A percentile compares a stretch with the other conserved stretches of the same genome.
These are phyloP conservation scores for Rhabdomys pumilio DNA, from an alignment of 2,797 vertebrate genomes.

Conservation along the genomic window DNA sequence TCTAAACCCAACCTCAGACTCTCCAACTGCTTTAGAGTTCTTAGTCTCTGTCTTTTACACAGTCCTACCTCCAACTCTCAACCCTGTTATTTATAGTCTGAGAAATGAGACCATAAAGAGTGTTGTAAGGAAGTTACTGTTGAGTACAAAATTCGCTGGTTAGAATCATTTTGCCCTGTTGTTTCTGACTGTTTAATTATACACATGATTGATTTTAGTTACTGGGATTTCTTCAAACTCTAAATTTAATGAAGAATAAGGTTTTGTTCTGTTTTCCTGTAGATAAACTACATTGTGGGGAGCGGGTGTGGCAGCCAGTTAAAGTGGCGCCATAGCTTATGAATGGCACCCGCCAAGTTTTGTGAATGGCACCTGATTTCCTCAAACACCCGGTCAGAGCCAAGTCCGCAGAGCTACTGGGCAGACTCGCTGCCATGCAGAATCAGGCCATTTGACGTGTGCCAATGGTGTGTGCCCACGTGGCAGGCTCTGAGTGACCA, in stretches of 20 bases:
- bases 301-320: too few species aligned
- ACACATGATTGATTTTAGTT: too few species aligned
- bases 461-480: too few species aligned
- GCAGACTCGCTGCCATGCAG: too few species aligned
- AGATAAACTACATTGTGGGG: background rate
- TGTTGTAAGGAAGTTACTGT: background rate
- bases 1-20: constrained; percentile 49
- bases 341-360: too few species aligned
- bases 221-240: background rate
- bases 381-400: too few species aligned
- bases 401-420: too few species aligned
- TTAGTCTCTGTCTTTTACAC: constrained; percentile 23
- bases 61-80: constrained; percentile 5
- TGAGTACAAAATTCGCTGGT: background rate
- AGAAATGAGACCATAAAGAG: background rate
- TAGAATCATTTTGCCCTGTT: background rate
- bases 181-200: background rate
- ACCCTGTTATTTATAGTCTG: constrained; percentile 60
- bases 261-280: background rate
- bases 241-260: background rate
- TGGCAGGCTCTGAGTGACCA: too few species aligned
- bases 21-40: background rate
- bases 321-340: too few species aligned
- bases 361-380: too few species aligned
- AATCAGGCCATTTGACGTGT: too few species aligned